A percentile compares a stretch with the other conserved stretches of the same genome.
phyloP scores from a whole-genome alignment of 2,888 invertebrate genomes.

The Epinotia demarniana region DNA sequence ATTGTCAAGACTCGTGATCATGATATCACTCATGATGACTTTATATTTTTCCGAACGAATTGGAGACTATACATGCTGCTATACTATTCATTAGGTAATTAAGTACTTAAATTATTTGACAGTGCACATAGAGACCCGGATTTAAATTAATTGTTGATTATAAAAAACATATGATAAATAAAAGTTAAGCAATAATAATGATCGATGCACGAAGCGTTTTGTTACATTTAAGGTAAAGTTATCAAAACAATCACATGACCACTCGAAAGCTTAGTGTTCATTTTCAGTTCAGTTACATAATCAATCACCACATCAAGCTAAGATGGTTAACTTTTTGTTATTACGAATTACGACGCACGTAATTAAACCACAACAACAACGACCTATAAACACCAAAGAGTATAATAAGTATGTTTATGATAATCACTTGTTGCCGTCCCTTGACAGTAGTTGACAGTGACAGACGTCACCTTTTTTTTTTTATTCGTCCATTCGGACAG shows the following conservation, averaged over 20 bases:
- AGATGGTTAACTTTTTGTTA: neutral
- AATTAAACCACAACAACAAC: neutral
- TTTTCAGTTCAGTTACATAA: neutral
- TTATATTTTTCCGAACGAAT: too few relatives aligned
- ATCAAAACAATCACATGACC: neutral
- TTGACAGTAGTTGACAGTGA: neutral
- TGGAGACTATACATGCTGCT: too few relatives aligned
- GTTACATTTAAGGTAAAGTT: neutral
- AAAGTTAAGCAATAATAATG: neutral
- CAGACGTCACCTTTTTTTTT: too few relatives aligned
- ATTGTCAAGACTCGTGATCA: too few relatives aligned
- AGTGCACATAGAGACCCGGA: neutral
- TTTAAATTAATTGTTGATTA: neutral
- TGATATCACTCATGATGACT: too few relatives aligned
- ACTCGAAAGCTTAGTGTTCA: neutral
- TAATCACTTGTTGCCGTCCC: neutral
- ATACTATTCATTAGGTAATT: too few relatives aligned
- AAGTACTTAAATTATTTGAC: neutral
- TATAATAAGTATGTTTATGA: too few relatives aligned
- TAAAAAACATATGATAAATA: neutral
- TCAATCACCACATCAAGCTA: neutral
- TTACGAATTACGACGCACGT: neutral
- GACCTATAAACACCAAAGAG: too few relatives aligned
- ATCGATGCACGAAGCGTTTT: neutral
- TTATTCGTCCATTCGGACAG: too few relatives aligned